These are phyloP conservation scores for Aplysia californica DNA, from an alignment of 1,140 invertebrate species.

Conservation along the genomic window DNA sequence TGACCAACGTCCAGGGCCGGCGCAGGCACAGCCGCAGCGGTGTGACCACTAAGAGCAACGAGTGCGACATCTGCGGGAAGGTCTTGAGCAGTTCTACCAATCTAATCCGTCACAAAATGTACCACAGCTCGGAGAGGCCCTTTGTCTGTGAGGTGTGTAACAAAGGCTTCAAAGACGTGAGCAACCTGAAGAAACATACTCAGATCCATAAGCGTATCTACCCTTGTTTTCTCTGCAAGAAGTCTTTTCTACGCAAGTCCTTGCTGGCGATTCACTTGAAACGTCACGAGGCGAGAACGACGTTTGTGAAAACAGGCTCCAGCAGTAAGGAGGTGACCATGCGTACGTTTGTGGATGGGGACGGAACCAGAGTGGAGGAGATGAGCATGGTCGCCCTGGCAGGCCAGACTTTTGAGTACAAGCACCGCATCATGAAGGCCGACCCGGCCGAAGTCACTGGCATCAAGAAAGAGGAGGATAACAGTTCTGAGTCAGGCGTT, in stretches of 20 bases:
- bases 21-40: neutral
- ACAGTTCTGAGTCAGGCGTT: neutral
- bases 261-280: slow-evolving; percentile 1
- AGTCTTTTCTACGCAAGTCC: slow-evolving; percentile 25
- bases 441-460: neutral
- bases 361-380: slow-evolving; percentile 24
- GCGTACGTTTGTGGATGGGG: slow-evolving; percentile 24
- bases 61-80: slow-evolving; percentile 28
- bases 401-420: slow-evolving; percentile 27
- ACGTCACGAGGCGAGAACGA: slow-evolving; percentile 13
- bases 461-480: neutral
- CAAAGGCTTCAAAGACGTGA: slow-evolving; percentile 26
- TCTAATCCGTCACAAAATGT: slow-evolving; percentile 29
- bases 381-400: slow-evolving; percentile 21
- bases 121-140: slow-evolving; percentile 24
- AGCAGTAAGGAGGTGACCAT: slow-evolving; percentile 9
- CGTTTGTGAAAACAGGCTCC: slow-evolving; percentile 17
- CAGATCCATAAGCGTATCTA: slow-evolving; percentile 24
- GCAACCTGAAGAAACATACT: slow-evolving; percentile 28
- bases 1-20: neutral
- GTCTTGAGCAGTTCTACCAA: slow-evolving; percentile 24
- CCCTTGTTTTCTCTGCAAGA: slow-evolving; percentile 23
- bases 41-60: neutral
- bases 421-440: slow-evolving; percentile 13
- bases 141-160: slow-evolving; percentile 23